Evolutionary conservation across 1,140 invertebrate species (phyloP).

Genomic region (Diuraphis noxia): DNA sequence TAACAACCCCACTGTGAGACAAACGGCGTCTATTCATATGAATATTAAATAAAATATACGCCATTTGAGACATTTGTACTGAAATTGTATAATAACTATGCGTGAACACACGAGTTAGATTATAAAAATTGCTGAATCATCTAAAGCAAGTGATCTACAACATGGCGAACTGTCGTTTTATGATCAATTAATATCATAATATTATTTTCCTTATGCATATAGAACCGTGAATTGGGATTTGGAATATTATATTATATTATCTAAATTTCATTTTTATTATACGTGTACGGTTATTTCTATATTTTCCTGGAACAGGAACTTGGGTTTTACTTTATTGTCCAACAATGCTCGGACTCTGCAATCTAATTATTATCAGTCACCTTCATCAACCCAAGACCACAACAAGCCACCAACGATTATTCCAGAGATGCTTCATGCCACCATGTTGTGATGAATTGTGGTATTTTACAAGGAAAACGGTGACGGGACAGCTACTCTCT

Average conservation of each 20-base stretch:
- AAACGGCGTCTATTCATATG: background rate
- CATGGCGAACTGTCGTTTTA: background rate
- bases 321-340: background rate
- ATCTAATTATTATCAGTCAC: background rate
- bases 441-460: background rate
- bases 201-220: background rate
- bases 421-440: background rate
- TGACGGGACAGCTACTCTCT: background rate
- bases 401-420: background rate
- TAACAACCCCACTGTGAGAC: background rate
- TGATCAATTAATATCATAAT: too few species aligned
- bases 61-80: background rate
- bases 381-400: background rate
- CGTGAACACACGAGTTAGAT: background rate
- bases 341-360: background rate
- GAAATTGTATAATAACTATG: background rate
- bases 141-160: background rate
- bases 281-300: background rate
- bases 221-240: background rate
- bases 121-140: background rate
- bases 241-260: too few species aligned
- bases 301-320: background rate
- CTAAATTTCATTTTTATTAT: too few species aligned
- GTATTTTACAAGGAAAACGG: background rate
- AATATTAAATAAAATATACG: background rate